These are phyloP conservation scores for Homarus americanus DNA, from an alignment of 1,140 invertebrate species.

Conservation along the genomic window DNA sequence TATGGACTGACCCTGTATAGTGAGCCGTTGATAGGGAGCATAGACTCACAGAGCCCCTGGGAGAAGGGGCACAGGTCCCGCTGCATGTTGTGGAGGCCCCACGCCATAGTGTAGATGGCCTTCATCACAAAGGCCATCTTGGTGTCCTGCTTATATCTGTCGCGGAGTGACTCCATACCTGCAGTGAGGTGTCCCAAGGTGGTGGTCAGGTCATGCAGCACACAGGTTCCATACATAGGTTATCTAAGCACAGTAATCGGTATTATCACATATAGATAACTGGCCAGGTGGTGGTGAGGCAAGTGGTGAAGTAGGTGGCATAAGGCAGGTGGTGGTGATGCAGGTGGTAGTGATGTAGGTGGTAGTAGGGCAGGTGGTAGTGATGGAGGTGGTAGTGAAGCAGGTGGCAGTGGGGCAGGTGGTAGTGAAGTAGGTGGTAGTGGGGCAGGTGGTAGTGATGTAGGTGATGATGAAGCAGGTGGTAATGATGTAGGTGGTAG, in stretches of 20 bases:
- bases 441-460: background rate
- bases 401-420: background rate
- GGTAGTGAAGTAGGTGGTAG: background rate
- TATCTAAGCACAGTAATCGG: no score
- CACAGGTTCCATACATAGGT: no score
- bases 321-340: no score
- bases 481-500: no score
- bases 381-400: background rate
- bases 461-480: no score
- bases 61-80: slow-evolving; percentile 79
- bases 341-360: no score
- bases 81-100: slow-evolving; percentile 83
- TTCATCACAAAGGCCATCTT: slow-evolving; percentile 89
- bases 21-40: slow-evolving; percentile 84
- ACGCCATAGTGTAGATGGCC: slow-evolving; percentile 86
- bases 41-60: slow-evolving; percentile 82
- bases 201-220: background rate
- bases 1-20: slow-evolving; percentile 79
- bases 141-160: slow-evolving; percentile 84
- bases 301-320: no score
- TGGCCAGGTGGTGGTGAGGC: no score
- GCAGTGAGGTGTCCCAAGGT: background rate
- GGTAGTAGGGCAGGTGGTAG: background rate
- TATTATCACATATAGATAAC: no score
- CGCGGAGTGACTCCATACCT: slow-evolving; percentile 80